phyloP scores from a whole-genome alignment of 2,888 invertebrate genomes.

The Diloba caeruleocephala region DNA sequence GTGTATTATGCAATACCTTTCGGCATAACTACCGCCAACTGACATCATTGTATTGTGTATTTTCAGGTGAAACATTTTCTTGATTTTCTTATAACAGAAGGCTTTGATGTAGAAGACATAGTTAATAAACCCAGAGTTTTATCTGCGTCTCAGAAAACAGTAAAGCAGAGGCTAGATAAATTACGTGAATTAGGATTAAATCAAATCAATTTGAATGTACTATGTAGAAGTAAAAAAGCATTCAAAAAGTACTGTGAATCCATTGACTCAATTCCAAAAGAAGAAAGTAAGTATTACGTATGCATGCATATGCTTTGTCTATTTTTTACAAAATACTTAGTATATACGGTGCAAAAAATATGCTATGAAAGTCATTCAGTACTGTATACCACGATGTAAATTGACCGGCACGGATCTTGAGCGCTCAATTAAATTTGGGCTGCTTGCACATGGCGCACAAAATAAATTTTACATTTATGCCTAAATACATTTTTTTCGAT shows the following conservation, averaged over 20 bases:
- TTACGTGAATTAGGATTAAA: slow-evolving; percentile 81
- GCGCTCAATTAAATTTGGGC: no score
- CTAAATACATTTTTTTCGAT: no score
- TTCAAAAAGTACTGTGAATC: slow-evolving; percentile 85
- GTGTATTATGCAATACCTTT: no score
- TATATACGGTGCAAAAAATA: no score
- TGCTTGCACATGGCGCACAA: no score
- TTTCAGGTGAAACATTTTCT: slow-evolving; percentile 89
- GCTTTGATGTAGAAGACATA: slow-evolving; percentile 86
- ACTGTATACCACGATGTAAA: no score
- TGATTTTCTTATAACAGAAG: slow-evolving; percentile 88
- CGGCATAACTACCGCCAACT: slow-evolving; percentile 1
- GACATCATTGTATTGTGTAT: slow-evolving; percentile 11
- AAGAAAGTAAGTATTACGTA: slow-evolving; percentile 42
- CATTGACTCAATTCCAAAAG: slow-evolving; percentile 51
- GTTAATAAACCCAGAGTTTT: slow-evolving; percentile 87
- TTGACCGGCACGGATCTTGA: no score
- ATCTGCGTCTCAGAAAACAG: slow-evolving; percentile 88
- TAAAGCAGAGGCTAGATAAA: slow-evolving; percentile 84
- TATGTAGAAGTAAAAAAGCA: slow-evolving; percentile 88
- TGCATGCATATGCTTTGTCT: no score
- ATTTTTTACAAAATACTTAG: no score
- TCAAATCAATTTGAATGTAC: slow-evolving; percentile 85
- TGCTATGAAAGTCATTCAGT: no score
- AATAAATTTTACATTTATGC: no score